Conservation (phyloP, 1,140 invertebrate genomes). For the Vollenhovia emeryi region DNA sequence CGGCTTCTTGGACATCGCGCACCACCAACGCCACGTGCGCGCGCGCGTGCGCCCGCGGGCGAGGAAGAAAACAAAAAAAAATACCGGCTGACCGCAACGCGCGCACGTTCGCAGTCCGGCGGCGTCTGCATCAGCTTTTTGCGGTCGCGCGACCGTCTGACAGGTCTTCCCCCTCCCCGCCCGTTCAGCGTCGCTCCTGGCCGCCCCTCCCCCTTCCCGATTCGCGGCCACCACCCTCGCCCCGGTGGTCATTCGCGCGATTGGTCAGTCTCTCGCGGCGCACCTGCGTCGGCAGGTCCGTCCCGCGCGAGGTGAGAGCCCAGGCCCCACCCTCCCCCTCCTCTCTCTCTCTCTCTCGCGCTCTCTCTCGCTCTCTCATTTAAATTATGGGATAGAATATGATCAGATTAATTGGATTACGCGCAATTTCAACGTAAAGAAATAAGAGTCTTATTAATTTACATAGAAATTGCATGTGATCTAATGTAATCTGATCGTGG, state of each 20-base stretch:
- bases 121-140: conserved; percentile 79
- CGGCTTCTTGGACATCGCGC: conserved; percentile 73
- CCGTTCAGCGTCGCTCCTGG: conserved; percentile 29
- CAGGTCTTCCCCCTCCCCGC: conserved; percentile 28
- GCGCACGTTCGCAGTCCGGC: conserved; percentile 71
- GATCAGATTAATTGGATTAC: too few species aligned
- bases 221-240: conserved; percentile 12
- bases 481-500: too few species aligned
- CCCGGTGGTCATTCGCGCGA: conserved; percentile 33
- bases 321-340: too few species aligned
- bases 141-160: conserved; percentile 66
- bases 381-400: too few species aligned
- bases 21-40: conserved; percentile 39
- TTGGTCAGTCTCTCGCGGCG: conserved; percentile 64
- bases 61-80: conserved; percentile 68
- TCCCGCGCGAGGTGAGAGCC: neutral
- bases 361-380: too few species aligned
- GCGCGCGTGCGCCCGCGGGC: conserved; percentile 8
- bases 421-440: too few species aligned
- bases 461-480: too few species aligned
- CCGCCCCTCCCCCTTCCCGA: neutral
- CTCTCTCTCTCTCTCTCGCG: too few species aligned
- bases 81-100: conserved; percentile 69
- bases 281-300: conserved; percentile 55
- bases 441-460: too few species aligned